Percentiles rank a stretch among this genome's conserved stretches.
Conservation (phyloP, 2,888 invertebrate species). For the Meiosimyza decipiens region DNA sequence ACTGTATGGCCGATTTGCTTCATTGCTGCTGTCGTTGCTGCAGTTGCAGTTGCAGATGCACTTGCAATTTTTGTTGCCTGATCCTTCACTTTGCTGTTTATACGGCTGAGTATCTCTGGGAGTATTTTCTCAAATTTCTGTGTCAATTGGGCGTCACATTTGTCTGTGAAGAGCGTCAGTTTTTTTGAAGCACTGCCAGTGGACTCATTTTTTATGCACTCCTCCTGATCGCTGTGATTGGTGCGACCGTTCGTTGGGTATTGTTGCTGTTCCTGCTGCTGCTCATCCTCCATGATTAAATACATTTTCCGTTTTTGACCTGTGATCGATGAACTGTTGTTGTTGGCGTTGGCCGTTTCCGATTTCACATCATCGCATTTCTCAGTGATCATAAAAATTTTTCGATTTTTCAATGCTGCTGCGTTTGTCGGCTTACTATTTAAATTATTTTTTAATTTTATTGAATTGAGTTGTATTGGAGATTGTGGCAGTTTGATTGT, state of each 20-base stretch:
- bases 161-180: conserved; percentile 61
- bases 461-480: conserved; percentile 4
- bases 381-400: conserved; percentile 62
- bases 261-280: background rate
- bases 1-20: conserved; percentile 34
- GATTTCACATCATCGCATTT: conserved; percentile 49
- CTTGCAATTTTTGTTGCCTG: background rate
- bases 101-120: conserved; percentile 60
- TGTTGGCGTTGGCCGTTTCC: conserved; percentile 20
- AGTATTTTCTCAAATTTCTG: conserved; percentile 61
- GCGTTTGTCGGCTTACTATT: background rate
- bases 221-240: background rate
- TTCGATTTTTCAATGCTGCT: conserved; percentile 50
- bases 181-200: conserved; percentile 51
- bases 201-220: background rate
- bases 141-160: conserved; percentile 55
- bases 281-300: conserved; percentile 59
- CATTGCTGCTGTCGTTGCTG: conserved; percentile 6
- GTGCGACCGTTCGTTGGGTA: conserved; percentile 1
- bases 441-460: no score
- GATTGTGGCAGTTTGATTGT: conserved; percentile 38
- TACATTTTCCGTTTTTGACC: conserved; percentile 58
- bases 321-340: conserved; percentile 38
- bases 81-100: conserved; percentile 45
- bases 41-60: conserved; percentile 22